A percentile compares a stretch with the other conserved stretches of the same genome.
Conservation (phyloP, 2,888 invertebrate genomes). For the Andrena fulva region DNA sequence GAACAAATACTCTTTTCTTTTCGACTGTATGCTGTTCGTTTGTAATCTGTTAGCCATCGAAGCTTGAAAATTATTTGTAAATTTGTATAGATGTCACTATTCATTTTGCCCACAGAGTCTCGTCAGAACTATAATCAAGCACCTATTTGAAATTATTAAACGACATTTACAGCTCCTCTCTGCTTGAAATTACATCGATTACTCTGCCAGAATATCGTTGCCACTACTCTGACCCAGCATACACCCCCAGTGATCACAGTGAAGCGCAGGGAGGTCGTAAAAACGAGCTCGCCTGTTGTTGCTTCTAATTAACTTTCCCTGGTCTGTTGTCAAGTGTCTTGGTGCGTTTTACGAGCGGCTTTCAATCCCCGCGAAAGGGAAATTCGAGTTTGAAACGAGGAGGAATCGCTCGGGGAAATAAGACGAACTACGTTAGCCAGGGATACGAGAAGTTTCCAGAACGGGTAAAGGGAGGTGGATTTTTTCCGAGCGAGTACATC, state of each 20-base stretch:
- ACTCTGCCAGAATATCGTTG: background rate
- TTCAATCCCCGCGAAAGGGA: background rate
- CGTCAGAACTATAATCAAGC: too few relatives aligned
- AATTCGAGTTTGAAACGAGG: background rate
- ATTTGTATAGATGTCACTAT: background rate
- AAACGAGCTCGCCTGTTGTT: background rate
- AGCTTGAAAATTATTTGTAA: background rate
- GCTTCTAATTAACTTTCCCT: background rate
- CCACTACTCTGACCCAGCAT: background rate
- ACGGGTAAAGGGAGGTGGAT: constrained; percentile 46
- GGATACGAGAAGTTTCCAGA: constrained; percentile 39
- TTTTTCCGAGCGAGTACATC: constrained; percentile 74
- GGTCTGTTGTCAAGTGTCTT: background rate
- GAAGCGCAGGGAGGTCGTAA: background rate
- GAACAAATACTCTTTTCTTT: background rate
- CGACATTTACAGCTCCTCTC: too few relatives aligned
- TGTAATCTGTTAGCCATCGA: too few relatives aligned
- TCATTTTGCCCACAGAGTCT: too few relatives aligned
- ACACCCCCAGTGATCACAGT: background rate
- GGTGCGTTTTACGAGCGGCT: background rate
- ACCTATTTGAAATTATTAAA: too few relatives aligned
- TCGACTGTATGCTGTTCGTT: background rate
- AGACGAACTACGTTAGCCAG: constrained; percentile 7
- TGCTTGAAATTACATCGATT: too few relatives aligned
- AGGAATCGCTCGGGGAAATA: constrained; percentile 35